Base-by-base conservation (phyloP, 2,888 invertebrate genomes). In the Chalcis sispes region DNA sequence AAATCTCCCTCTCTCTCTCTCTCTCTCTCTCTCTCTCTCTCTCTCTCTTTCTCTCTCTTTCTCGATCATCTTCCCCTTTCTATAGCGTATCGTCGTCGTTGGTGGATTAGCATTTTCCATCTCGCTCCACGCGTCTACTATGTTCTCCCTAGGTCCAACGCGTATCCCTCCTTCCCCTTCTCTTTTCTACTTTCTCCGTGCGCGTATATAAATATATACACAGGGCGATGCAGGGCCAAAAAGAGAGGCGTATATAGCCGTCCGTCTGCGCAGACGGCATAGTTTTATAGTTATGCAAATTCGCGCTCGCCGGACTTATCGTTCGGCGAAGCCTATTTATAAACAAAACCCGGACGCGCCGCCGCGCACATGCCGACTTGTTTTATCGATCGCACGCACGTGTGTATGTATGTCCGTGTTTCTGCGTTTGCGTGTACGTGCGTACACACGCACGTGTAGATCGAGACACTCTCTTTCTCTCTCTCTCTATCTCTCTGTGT, bases 321-420 rank as follows among this genome's bases (percentile, higher is more conserved):
- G 67, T 77, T 77, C 77, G 65, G 46, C 77, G 77, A 74, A 77
- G 71, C 66, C 77, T 77, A 77, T 77, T 77, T 74, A 77, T 77
- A 77, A 74, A 66, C 69, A 76, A 73, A 72, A 15, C 29, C 64
- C 42, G 54, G 52, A 59, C 29, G 67, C 32, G 25, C 20, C 13
- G 62, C n/a, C 25, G 42, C 18, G 62, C 58, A n/a, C 23, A 5
- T 40, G 7, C 23, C 23, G 70, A 27, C 32, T 20, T 23, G 58
- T 50, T 59, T 56, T 70, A 65, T 75, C 70, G 64, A 72, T 72
- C 50, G 46, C 59, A 5, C 20, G 32, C 42, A 13, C 66, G 32
- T 32, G 8, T 5, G 5, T 32, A 32, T 32, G 8, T 32, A 32
- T 32, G 8, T 32, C n/a, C n/a, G n/a, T n/a, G n/a, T n/a, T n/a